Conservation (phyloP, 2,113 vertebrate species). For the Epinephelus moara region DNA sequence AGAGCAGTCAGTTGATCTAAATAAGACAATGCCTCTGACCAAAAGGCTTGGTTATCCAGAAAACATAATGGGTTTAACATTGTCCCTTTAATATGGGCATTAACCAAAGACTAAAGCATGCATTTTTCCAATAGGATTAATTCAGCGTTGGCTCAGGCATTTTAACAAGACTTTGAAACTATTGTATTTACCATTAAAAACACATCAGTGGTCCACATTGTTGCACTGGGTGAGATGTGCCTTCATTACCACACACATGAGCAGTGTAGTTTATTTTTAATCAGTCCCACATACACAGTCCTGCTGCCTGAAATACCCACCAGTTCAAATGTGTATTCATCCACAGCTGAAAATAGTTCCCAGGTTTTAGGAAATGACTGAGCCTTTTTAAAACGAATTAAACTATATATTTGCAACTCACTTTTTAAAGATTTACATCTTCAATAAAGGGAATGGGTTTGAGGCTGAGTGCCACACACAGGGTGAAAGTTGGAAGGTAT, state of each 20-base stretch:
- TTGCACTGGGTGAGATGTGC: not conserved
- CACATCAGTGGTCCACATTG: no score
- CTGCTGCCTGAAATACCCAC: not conserved
- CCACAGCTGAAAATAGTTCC: not conserved
- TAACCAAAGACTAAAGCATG: not conserved
- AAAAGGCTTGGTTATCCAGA: constrained; percentile 7
- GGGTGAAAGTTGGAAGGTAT: not conserved
- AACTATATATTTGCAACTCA: not conserved
- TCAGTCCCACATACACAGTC: not conserved
- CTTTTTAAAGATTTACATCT: constrained; percentile 24
- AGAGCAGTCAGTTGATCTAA: not conserved
- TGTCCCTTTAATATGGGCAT: not conserved
- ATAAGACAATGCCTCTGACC: not conserved
- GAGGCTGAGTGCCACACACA: not conserved
- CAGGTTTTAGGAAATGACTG: not conserved
- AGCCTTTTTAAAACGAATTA: not conserved
- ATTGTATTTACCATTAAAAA: not conserved
- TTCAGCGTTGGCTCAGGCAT: no score
- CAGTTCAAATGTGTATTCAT: not conserved
- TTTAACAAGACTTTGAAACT: not conserved
- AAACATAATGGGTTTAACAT: not conserved
- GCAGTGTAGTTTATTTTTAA: not conserved
- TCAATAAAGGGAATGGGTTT: constrained; percentile 12
- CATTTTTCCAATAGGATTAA: no score
- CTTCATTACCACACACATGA: no score